phyloP scores from a whole-genome alignment of 2,888 invertebrate species.

The Latheticus oryzae region DNA sequence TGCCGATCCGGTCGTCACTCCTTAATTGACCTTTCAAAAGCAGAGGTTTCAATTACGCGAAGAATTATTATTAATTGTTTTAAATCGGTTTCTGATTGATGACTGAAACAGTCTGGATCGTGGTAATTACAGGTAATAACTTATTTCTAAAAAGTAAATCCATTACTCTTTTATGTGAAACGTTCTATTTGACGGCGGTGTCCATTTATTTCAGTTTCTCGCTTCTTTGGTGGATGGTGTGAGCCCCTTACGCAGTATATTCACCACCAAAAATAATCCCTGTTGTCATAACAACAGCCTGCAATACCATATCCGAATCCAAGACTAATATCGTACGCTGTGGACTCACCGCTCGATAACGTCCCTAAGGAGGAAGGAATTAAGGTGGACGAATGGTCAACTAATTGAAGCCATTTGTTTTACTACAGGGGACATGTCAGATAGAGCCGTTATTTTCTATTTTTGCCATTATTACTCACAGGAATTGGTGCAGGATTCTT shows the following conservation, averaged over 20 bases:
- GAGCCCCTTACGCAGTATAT: slow-evolving; percentile 40
- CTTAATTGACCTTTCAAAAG: slow-evolving; percentile 51
- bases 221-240: slow-evolving; percentile 42
- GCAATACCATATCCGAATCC: slow-evolving; percentile 46
- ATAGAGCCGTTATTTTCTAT: slow-evolving; percentile 50
- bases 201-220: slow-evolving; percentile 53
- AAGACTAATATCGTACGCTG: slow-evolving; percentile 48
- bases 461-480: slow-evolving; percentile 24
- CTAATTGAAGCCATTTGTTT: slow-evolving; percentile 62
- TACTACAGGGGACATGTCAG: slow-evolving; percentile 53
- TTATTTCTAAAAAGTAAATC: no score
- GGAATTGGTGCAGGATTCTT: slow-evolving; percentile 11
- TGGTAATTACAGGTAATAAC: slow-evolving; percentile 23
- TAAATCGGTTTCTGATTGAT: slow-evolving; percentile 41
- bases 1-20: slow-evolving; percentile 35
- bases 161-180: slow-evolving; percentile 48
- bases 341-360: slow-evolving; percentile 28
- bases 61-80: slow-evolving; percentile 51
- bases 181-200: slow-evolving; percentile 50
- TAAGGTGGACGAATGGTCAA: slow-evolving; percentile 62
- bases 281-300: slow-evolving; percentile 55
- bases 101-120: slow-evolving; percentile 8
- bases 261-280: slow-evolving; percentile 49
- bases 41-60: slow-evolving; percentile 49
- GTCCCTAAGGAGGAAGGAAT: slow-evolving; percentile 50